Percentiles rank a stretch among this genome's conserved stretches.
Evolutionary conservation across 1,140 invertebrate species (phyloP).

Genomic region (Drosophila ercepeae): DNA sequence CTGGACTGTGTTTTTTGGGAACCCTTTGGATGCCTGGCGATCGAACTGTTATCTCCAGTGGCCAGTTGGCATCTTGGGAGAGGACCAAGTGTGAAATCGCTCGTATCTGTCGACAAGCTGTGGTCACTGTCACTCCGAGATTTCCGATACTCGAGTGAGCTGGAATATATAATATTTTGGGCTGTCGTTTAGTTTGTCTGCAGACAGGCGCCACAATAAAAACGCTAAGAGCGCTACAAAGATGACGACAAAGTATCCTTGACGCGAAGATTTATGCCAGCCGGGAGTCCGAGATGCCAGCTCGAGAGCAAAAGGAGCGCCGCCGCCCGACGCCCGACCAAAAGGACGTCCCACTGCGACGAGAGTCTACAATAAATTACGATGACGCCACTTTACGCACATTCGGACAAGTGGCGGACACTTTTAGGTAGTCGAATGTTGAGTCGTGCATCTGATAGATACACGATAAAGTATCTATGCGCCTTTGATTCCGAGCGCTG

Average conservation of each 20-base stretch:
- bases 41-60: slow-evolving; percentile 53
- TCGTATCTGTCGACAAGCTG: slow-evolving; percentile 83
- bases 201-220: slow-evolving; percentile 82
- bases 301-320: slow-evolving; percentile 19
- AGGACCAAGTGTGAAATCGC: slow-evolving; percentile 79
- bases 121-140: slow-evolving; percentile 58
- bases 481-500: slow-evolving; percentile 54
- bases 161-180: slow-evolving; percentile 39
- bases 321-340: slow-evolving; percentile 50
- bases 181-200: slow-evolving; percentile 20
- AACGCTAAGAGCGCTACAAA: slow-evolving; percentile 72
- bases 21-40: slow-evolving; percentile 3
- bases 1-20: slow-evolving; percentile 4
- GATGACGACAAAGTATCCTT: slow-evolving; percentile 82
- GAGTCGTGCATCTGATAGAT: slow-evolving; percentile 37
- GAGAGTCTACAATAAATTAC: slow-evolving; percentile 79
- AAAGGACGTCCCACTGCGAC: slow-evolving; percentile 72
- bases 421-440: slow-evolving; percentile 65
- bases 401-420: slow-evolving; percentile 80
- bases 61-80: slow-evolving; percentile 49
- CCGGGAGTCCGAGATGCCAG: slow-evolving; percentile 50
- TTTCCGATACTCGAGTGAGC: slow-evolving; percentile 35
- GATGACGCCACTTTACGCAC: slow-evolving; percentile 82
- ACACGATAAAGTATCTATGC: slow-evolving; percentile 64
- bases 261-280: slow-evolving; percentile 78